phyloP scores from a whole-genome alignment of 1,140 invertebrate genomes.

The Melipona quadrifasciata region DNA sequence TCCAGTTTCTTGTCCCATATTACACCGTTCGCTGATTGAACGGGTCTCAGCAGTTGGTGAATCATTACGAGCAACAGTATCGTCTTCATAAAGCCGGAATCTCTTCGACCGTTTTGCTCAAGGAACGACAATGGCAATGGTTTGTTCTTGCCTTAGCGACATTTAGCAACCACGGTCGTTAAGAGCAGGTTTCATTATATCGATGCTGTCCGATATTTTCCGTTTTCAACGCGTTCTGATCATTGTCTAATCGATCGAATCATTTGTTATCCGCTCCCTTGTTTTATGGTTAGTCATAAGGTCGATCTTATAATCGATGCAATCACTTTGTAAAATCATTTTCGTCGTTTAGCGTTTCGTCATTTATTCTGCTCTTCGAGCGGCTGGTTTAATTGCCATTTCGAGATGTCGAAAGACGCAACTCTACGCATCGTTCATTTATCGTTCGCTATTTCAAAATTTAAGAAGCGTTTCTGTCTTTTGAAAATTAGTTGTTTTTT shows the following conservation, averaged over 20 bases:
- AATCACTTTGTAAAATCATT: not conserved
- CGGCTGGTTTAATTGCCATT: not conserved
- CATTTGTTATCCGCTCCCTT: not conserved
- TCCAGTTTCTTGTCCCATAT: constrained; percentile 56
- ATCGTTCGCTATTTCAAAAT: not conserved
- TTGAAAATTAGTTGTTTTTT: not conserved
- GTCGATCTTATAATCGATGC: not conserved
- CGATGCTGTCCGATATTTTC: not conserved
- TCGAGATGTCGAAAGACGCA: not conserved
- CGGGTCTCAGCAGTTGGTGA: not conserved
- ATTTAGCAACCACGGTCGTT: not conserved
- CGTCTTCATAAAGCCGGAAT: not conserved
- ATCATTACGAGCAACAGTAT: not conserved
- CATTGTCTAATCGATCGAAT: not conserved
- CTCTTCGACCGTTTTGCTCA: not conserved
- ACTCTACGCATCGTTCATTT: not conserved
- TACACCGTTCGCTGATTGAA: constrained; percentile 30
- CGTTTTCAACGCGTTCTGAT: not conserved
- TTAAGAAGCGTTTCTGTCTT: not conserved
- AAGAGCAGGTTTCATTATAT: not conserved
- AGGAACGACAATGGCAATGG: too few species aligned
- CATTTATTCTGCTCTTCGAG: not conserved
- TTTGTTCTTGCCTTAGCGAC: not conserved
- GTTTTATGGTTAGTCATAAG: not conserved
- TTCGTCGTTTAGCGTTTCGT: not conserved